These are phyloP conservation scores for Lysiphlebus fabarum DNA, from an alignment of 1,140 invertebrate species.

Conservation along the genomic window DNA sequence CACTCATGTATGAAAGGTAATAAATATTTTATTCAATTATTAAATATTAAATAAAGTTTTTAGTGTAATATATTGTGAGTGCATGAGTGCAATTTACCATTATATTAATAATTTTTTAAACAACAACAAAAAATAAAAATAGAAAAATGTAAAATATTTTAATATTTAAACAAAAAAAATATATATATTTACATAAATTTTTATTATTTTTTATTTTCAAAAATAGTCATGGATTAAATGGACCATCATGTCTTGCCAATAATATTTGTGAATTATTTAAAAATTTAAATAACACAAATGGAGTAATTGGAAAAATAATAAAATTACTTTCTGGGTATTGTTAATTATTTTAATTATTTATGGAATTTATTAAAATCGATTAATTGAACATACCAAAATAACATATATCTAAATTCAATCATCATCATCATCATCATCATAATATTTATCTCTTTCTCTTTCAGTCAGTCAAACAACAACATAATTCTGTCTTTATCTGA, in stretches of 20 bases:
- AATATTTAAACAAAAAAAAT: no score
- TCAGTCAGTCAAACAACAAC: not conserved
- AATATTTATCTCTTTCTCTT: not conserved
- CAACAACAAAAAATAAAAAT: no score
- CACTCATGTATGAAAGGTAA: conserved; percentile 49
- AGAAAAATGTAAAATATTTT: no score
- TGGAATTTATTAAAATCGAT: conserved; percentile 15
- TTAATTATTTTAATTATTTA: conserved; percentile 11
- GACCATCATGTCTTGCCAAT: conserved; percentile 57
- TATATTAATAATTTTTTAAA: no score
- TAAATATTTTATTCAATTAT: conserved; percentile 33
- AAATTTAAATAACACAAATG: conserved; percentile 32
- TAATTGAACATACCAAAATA: conserved; percentile 6
- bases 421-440: no score
- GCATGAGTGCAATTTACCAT: no score
- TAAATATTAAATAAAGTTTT: no score
- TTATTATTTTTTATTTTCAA: conserved; percentile 21
- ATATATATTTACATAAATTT: not conserved
- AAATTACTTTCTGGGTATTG: conserved; percentile 41
- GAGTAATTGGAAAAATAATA: conserved; percentile 47
- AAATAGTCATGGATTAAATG: conserved; percentile 58
- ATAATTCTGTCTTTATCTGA: conserved; percentile 11
- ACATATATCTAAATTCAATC: no score
- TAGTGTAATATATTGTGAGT: no score
- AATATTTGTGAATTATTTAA: conserved; percentile 55